These are phyloP conservation scores for Bombylius major DNA, from an alignment of 2,888 invertebrate species.

Conservation along the genomic window DNA sequence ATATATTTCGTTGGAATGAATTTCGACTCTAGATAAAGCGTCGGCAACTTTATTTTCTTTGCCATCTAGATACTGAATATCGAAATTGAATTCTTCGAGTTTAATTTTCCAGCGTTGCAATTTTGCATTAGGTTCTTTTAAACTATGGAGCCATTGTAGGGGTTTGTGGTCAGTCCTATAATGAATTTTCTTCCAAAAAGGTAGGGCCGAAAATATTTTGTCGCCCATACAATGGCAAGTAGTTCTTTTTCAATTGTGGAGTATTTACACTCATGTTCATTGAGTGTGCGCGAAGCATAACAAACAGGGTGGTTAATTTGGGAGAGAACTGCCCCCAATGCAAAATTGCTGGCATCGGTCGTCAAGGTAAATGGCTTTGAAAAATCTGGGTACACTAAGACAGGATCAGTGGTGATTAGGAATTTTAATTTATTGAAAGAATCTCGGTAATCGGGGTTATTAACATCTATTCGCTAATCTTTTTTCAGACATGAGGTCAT, in stretches of 20 bases:
- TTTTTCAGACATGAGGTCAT: slow-evolving; percentile 7
- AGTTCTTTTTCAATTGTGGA: slow-evolving; percentile 7
- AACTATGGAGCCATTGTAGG: slow-evolving; percentile 7
- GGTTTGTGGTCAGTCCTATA: slow-evolving; percentile 7
- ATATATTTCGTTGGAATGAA: background rate
- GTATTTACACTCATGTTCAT: slow-evolving; percentile 6
- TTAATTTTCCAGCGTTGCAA: slow-evolving; percentile 3
- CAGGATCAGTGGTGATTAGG: background rate
- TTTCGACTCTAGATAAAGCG: slow-evolving; percentile 4
- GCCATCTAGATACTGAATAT: background rate
- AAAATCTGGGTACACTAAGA: slow-evolving; percentile 2
- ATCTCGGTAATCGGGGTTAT: background rate
- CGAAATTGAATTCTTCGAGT: slow-evolving; percentile 7
- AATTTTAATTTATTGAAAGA: background rate
- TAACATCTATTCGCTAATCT: slow-evolving; percentile 2
- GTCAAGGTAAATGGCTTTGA: background rate
- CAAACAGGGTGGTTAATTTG: slow-evolving; percentile 3
- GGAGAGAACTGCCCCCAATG: background rate
- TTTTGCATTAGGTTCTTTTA: slow-evolving; percentile 10
- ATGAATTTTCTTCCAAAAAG: slow-evolving; percentile 6
- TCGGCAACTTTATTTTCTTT: slow-evolving; percentile 1
- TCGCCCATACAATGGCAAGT: slow-evolving; percentile 3
- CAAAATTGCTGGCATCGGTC: background rate
- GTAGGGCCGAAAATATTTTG: slow-evolving; percentile 6
- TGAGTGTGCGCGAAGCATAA: slow-evolving; percentile 5